These are phyloP conservation scores for Eulemur rubriventer DNA, from an alignment of 2,797 vertebrate genomes.

Conservation along the genomic window DNA sequence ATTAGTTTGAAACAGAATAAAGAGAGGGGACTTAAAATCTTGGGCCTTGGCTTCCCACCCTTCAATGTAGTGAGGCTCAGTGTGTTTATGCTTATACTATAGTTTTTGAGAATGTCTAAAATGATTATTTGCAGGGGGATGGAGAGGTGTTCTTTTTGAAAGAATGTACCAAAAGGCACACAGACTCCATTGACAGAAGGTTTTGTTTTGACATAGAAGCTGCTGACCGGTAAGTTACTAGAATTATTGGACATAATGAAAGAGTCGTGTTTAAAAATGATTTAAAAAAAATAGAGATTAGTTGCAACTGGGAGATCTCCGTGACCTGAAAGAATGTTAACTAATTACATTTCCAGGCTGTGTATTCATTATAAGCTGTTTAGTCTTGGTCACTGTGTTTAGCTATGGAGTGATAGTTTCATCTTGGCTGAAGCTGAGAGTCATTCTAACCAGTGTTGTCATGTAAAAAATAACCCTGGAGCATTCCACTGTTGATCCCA, in stretches of 20 bases:
- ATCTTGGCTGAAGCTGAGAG: background rate
- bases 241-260: background rate
- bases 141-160: constrained; percentile 92
- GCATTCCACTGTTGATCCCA: background rate
- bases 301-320: background rate
- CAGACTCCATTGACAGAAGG: constrained; percentile 93
- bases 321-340: background rate
- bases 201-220: constrained; percentile 98
- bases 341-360: background rate
- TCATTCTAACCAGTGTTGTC: background rate
- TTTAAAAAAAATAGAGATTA: background rate
- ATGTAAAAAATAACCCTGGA: background rate
- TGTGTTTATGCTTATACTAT: background rate
- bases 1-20: background rate
- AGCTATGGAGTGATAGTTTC: background rate
- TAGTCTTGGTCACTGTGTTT: background rate
- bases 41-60: background rate
- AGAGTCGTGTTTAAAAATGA: background rate
- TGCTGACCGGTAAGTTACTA: constrained; percentile 91
- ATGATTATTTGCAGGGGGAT: constrained; percentile 90
- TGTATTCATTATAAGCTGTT: background rate
- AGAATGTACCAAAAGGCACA: constrained; percentile 93
- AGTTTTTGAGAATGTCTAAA: constrained; percentile 26
- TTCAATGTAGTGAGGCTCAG: background rate
- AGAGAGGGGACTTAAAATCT: background rate